These are phyloP conservation scores for Mayetiola destructor DNA, from an alignment of 2,888 invertebrate species.

Conservation along the genomic window DNA sequence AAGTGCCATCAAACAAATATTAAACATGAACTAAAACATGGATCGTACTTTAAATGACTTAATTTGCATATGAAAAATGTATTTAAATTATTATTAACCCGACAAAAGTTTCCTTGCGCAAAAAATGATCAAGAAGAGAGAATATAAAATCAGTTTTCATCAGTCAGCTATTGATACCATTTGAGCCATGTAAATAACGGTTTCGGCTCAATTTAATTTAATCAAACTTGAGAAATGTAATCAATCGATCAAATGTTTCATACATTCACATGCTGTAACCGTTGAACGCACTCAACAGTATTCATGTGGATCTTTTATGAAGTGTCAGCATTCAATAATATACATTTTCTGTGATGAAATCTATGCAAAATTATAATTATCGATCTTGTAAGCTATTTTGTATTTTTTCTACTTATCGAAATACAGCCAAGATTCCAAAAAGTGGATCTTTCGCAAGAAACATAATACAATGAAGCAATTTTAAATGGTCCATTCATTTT, in stretches of 20 bases:
- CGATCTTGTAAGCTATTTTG: too few species aligned
- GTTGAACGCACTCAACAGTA: too few species aligned
- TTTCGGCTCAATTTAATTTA: too few species aligned
- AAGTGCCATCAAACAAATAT: conserved; percentile 1
- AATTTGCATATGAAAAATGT: conserved; percentile 11
- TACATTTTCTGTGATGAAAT: background rate
- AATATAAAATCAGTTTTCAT: background rate
- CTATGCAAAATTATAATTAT: background rate
- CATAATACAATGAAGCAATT: conserved; percentile 1
- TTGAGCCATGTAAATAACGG: too few species aligned
- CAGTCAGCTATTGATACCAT: background rate
- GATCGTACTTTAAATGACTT: background rate
- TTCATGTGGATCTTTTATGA: too few species aligned
- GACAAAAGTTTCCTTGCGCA: background rate
- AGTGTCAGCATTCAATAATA: background rate
- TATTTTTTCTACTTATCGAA: too few species aligned
- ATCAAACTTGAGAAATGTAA: too few species aligned
- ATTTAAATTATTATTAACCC: background rate
- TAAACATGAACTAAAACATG: too few species aligned
- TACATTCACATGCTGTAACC: too few species aligned
- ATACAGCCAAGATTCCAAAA: too few species aligned
- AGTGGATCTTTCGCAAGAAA: too few species aligned
- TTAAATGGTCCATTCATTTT: conserved; percentile 4
- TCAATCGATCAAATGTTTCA: too few species aligned
- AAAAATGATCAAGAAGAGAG: background rate